A percentile compares a stretch with the other conserved stretches of the same genome.
Evolutionary conservation across 2,797 vertebrate genomes (phyloP).

Genomic region (Danio kyathit): DNA sequence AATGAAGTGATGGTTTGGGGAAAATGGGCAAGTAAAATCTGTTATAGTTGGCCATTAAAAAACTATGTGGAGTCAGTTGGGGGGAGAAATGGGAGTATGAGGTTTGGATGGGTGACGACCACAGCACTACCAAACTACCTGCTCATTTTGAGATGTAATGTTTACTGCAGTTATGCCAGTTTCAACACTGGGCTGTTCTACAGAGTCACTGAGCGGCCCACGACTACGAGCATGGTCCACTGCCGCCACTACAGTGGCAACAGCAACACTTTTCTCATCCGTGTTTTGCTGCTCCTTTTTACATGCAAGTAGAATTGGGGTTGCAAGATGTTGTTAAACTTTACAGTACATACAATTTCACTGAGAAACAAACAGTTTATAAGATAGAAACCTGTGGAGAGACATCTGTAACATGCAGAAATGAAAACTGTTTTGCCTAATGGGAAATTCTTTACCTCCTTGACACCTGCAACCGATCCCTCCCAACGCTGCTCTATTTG

Average conservation of each 20-base stretch:
- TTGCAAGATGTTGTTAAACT: conserved; percentile 42
- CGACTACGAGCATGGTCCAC: conserved; percentile 71
- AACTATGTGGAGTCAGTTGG: conserved; percentile 27
- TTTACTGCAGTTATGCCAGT: conserved; percentile 78
- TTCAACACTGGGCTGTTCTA: conserved; percentile 81
- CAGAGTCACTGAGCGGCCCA: conserved; percentile 73
- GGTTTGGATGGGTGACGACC: conserved; percentile 40
- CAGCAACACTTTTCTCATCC: conserved; percentile 65
- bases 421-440: not conserved
- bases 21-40: not conserved
- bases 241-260: conserved; percentile 72
- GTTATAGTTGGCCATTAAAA: not conserved
- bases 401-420: conserved; percentile 13
- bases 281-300: conserved; percentile 64
- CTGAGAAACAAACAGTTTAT: not conserved
- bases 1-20: not conserved
- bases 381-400: not conserved
- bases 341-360: conserved; percentile 25
- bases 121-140: conserved; percentile 75
- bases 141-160: conserved; percentile 79
- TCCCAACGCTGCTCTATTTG: conserved; percentile 85
- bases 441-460: conserved; percentile 81
- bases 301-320: conserved; percentile 60
- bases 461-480: conserved; percentile 72
- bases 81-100: conserved; percentile 45